Evolutionary conservation across 2,888 invertebrate genomes (phyloP), one percentile per base, ranked within the genome.

Genomic region (Lithophane socia): DNA sequence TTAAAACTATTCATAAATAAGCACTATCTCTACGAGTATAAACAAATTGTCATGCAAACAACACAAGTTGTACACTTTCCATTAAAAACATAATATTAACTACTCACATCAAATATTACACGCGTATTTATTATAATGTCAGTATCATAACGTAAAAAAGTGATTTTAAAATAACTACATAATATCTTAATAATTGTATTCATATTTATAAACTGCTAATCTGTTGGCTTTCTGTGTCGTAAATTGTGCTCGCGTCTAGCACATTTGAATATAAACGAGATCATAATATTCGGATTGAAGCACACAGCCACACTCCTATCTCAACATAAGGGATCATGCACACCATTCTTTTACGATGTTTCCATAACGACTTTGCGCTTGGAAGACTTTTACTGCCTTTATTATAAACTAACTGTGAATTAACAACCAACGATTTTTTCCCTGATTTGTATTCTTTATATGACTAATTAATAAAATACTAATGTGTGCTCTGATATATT

Each of bases 311-410:
- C 12, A 75, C 86, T 72, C 24, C 37, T 80, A 73, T 73, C 77
- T 84, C 86, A 77, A 79, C 67, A 71, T 71, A 75, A 77, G 68
- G 75, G 73, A 82, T 80, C 75, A 83, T 79, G 85, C 87, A 84
- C 86, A 88, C 79, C 88, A 91, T 91, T 90, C 87, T 90, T 91
- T 90, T 89, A 90, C 86, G 87, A 91, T 90, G 88, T 91, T 91
- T 90, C 87, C 90, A 86, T 92, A 90, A 91, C 88, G 87, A 90
- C 91, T 94, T 92, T 90, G 91, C 93, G 94, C 91, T 91, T 92
- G 87, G 88, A 83, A 83, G 88, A 89, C 80, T 92, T 94, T 94
- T 92, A 93, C 89, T 88, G 87, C 89, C 75, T 86, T 88, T 84
- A 86, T 88, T 89, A 88, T 89, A 89, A 88, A 86, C 66, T 89